Evolutionary conservation across 2,113 vertebrate species (phyloP).

Genomic region (Thymallus thymallus): DNA sequence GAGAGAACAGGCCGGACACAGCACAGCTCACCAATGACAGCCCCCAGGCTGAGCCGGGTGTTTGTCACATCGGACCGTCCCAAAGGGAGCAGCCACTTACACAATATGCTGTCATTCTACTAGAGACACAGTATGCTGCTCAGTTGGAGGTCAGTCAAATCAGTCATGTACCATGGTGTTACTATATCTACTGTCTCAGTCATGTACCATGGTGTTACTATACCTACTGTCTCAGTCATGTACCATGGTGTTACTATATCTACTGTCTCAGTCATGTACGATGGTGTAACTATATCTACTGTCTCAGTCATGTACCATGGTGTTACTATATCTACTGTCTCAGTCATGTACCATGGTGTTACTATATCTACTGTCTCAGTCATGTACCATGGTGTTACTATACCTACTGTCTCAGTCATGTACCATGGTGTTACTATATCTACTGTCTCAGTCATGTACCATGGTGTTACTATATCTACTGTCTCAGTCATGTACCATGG

Average conservation of each 20-base stretch:
- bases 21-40: slow-evolving; percentile 6
- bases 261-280: not conserved
- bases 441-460: not conserved
- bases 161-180: not conserved
- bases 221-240: not conserved
- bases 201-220: not conserved
- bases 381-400: not conserved
- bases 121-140: not conserved
- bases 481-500: not conserved
- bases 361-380: not conserved
- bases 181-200: not conserved
- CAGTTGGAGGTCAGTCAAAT: not conserved
- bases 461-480: too few relatives aligned
- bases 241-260: too few relatives aligned
- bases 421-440: too few relatives aligned
- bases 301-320: not conserved
- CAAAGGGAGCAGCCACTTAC: not conserved
- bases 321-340: too few relatives aligned
- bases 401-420: not conserved
- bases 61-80: not conserved
- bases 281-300: too few relatives aligned
- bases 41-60: not conserved
- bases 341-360: not conserved
- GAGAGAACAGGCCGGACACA: not conserved
- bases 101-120: slow-evolving; percentile 4